Base-by-base conservation (phyloP, 2,113 vertebrate genomes). In the Scomber scombrus region DNA sequence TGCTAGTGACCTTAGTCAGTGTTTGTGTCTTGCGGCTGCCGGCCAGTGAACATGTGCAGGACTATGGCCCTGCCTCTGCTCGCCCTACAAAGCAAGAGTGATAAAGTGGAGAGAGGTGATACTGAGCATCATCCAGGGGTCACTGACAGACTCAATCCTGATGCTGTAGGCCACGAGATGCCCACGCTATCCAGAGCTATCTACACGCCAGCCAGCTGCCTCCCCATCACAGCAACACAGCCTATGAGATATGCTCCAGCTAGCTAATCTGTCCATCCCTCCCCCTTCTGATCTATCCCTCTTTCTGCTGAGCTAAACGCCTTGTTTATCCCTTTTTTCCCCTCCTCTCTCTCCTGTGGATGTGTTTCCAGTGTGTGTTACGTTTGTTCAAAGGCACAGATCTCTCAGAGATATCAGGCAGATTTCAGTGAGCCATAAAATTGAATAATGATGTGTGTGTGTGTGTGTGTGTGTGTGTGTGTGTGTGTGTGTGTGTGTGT, bases 351-450 rank as follows among this genome's bases (percentile, higher is more conserved):
- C 50, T 75, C 71, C 56, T 65, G 72, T 75, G 83, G 78, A 66
- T 80, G 78, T 31, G 66, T 78, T 84, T 84, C 71, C 71, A 85
- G 75, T 76, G 50, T 77, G 31, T 78, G 51, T 72, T 81, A 73
- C 85, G 72, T 85, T 85, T 71, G 71, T 87, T 70, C 61, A 80
- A 79, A 71, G 45, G 63, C 71, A 63, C 57, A 65, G 47, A 88
- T 86, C 75, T 87, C 80, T 66, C 71, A 71, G 55, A 71, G 71
- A 86, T 88, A 87, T 50, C 75, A 12, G 74, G 69, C 58, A 78
- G 69, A 79, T 89, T 91, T 77, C 81, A 88, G 26, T 23, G 67
- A 91, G 81, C 85, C 82, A 87, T 86, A 66, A 86, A 86, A 89
- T 49, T 74, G 66, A 91, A 89, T 83, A 85, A 84, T 90, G 83